phyloP scores from a whole-genome alignment of 2,113 vertebrate genomes.

The Rhodinocichla rosea region DNA sequence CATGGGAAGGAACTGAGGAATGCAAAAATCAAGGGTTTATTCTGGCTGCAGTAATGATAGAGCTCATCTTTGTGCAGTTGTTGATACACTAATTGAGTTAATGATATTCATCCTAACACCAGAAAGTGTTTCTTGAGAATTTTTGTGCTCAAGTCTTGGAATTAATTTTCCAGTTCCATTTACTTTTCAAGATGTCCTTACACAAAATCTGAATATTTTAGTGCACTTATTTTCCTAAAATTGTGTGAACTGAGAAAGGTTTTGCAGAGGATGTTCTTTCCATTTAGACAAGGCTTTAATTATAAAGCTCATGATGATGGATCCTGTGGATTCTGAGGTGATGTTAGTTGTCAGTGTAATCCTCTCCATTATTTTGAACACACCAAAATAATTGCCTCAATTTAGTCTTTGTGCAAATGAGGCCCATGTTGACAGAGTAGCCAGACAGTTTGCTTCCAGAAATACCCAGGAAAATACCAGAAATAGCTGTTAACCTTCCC shows the following conservation, averaged over 20 bases:
- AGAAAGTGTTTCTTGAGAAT: neutral
- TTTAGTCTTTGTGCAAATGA: neutral
- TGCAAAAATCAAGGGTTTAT: neutral
- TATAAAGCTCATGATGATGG: neutral
- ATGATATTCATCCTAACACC: neutral
- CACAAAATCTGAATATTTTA: neutral
- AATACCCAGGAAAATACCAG: neutral
- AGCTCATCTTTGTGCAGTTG: neutral
- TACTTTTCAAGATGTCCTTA: neutral
- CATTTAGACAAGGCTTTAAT: neutral
- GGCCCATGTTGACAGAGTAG: neutral
- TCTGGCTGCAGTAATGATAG: neutral
- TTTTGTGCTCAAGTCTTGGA: neutral
- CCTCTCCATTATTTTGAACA: neutral
- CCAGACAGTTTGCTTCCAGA: neutral
- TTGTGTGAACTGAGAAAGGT: neutral
- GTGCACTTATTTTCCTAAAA: neutral
- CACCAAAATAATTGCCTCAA: neutral
- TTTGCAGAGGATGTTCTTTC: neutral
- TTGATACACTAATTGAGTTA: neutral
- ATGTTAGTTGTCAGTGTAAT: neutral
- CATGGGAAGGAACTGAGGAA: neutral
- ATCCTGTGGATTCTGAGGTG: neutral
- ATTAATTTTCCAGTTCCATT: neutral
- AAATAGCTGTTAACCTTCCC: neutral